Evolutionary conservation across 2,113 vertebrate genomes (phyloP).

Genomic region (Chloroceryle aenea): DNA sequence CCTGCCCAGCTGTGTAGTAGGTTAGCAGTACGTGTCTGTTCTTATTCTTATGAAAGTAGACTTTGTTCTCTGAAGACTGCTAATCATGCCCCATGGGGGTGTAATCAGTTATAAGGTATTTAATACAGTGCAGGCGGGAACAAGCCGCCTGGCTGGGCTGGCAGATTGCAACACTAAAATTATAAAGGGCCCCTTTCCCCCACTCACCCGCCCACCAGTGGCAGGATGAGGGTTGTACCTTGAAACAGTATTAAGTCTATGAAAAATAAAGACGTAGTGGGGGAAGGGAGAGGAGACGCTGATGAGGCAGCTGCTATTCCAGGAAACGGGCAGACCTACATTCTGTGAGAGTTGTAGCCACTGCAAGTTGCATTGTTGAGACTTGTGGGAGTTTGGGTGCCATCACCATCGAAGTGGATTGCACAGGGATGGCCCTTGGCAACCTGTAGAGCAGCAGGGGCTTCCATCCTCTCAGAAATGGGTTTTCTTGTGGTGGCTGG

Average conservation of each 20-base stretch:
- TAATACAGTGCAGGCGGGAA: conserved; percentile 81
- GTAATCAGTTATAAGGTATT: conserved; percentile 84
- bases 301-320: conserved; percentile 34
- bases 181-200: conserved; percentile 74
- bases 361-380: background rate
- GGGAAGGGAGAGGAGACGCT: conserved; percentile 46
- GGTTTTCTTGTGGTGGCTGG: conserved; percentile 38
- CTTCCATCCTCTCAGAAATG: background rate
- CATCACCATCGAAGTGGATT: background rate
- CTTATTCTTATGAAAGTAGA: conserved; percentile 83
- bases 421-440: conserved; percentile 1
- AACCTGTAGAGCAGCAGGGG: background rate
- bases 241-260: conserved; percentile 43
- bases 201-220: conserved; percentile 63
- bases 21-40: conserved; percentile 75
- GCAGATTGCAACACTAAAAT: conserved; percentile 82
- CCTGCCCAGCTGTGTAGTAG: conserved; percentile 75
- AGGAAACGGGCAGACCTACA: conserved; percentile 1
- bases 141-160: conserved; percentile 76
- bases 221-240: conserved; percentile 52
- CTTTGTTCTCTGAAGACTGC: conserved; percentile 83
- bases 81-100: conserved; percentile 84
- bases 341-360: background rate
- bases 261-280: conserved; percentile 62
- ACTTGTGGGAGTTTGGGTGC: background rate